These are phyloP conservation scores for Digitonthophagus gazella DNA, from an alignment of 2,888 invertebrate genomes.

Conservation along the genomic window DNA sequence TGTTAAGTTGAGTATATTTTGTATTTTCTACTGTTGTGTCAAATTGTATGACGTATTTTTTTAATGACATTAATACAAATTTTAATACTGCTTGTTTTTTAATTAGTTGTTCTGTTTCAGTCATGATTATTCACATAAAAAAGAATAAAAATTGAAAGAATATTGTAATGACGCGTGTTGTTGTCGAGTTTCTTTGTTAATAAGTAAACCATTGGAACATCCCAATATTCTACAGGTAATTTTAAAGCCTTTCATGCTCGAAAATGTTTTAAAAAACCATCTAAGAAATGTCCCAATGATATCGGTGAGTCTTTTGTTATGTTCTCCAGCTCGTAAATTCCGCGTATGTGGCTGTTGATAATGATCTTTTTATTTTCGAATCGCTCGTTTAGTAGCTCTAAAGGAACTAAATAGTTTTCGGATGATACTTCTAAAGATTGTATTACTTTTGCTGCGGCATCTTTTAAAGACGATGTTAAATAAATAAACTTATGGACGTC, in stretches of 20 bases:
- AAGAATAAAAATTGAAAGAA: too few species aligned
- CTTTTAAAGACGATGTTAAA: conserved; percentile 11
- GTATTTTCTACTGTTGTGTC: too few species aligned
- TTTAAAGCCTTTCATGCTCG: conserved; percentile 18
- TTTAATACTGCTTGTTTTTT: too few species aligned
- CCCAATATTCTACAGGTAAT: conserved; percentile 34
- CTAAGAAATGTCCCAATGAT: conserved; percentile 17
- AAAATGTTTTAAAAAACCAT: conserved; percentile 17
- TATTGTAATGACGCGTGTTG: conserved; percentile 28
- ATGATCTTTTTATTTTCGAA: conserved; percentile 24
- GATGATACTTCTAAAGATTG: conserved; percentile 13
- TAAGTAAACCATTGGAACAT: conserved; percentile 32
- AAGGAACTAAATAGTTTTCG: conserved; percentile 12
- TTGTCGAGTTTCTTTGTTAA: conserved; percentile 34
- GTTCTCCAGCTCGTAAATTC: conserved; percentile 26
- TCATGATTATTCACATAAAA: conserved; percentile 35
- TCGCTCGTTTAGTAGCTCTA: conserved; percentile 17
- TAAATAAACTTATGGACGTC: conserved; percentile 15
- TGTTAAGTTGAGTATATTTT: too few species aligned
- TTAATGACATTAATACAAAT: too few species aligned
- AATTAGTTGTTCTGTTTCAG: too few species aligned
- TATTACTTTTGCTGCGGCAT: conserved; percentile 11
- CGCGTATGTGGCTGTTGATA: conserved; percentile 32
- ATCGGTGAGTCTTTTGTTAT: conserved; percentile 8
- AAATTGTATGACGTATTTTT: too few species aligned